Percentiles rank a stretch among this genome's conserved stretches.
Conservation (phyloP, 2,888 invertebrate genomes). For the Drosophila mimica region DNA sequence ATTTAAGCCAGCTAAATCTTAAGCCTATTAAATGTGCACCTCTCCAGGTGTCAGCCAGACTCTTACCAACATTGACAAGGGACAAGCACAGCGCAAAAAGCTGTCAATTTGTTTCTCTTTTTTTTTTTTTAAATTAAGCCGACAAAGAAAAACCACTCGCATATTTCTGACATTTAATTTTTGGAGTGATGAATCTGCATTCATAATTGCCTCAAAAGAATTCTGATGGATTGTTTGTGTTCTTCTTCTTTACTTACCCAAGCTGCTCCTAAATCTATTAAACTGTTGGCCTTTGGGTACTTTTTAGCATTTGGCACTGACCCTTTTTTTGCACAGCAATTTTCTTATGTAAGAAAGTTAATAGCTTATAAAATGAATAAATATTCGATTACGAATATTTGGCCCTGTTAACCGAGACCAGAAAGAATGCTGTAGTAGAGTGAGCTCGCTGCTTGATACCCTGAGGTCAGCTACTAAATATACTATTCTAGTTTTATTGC, state of each 20-base stretch:
- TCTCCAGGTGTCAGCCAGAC: constrained; percentile 11
- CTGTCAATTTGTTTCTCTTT: constrained; percentile 13
- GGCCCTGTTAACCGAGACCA: neutral
- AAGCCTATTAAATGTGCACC: constrained; percentile 64
- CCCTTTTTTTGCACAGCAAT: constrained; percentile 22
- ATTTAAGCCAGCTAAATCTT: constrained; percentile 66
- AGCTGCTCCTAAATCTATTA: neutral
- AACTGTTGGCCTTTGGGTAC: neutral
- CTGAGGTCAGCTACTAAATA: neutral
- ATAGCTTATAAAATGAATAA: constrained; percentile 25
- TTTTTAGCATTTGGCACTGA: constrained; percentile 8
- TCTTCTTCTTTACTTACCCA: neutral
- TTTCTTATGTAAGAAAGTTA: constrained; percentile 7
- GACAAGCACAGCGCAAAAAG: neutral
- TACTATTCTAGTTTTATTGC: neutral
- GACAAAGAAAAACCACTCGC: neutral
- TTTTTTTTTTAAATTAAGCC: constrained; percentile 10
- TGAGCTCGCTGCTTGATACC: neutral
- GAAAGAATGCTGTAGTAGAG: neutral
- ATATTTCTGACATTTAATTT: constrained; percentile 6
- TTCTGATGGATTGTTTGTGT: constrained; percentile 1
- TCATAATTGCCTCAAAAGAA: constrained; percentile 14
- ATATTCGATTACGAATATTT: neutral
- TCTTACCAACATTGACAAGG: constrained; percentile 1
- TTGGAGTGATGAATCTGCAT: constrained; percentile 25